Base-by-base conservation (phyloP, 2,888 invertebrate species). In the Caenorhabditis virilis region DNA sequence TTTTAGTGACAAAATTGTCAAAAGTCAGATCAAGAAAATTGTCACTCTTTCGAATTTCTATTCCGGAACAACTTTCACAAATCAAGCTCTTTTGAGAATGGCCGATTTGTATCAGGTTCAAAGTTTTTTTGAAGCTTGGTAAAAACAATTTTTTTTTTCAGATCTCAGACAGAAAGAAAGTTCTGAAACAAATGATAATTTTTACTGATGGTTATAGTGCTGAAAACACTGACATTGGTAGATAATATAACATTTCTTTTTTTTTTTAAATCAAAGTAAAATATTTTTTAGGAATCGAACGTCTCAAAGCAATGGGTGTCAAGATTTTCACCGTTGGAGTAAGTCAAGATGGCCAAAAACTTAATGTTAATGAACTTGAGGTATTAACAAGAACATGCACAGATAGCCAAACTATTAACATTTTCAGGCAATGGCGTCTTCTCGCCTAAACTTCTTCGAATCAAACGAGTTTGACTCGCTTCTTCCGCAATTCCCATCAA, bases 201-300 rank as follows among this genome's bases (percentile, higher is more conserved):
- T 71, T 71, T 38, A 68, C 71, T 2, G 71, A 71, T 45, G 71
- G 71, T 18, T 71, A 64, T 43, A 60, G 61, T 38, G 55, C 62
- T 1, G 71, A 71, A 25, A 60, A 63, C 35, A 67, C 71, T 4
- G 11, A 48, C n/a, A 50, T n/a, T n/a, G n/a, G n/a, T n/a, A n/a
- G n/a, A n/a, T n/a, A n/a, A n/a, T n/a, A n/a, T n/a, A n/a, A n/a
- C n/a, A n/a, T n/a, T n/a, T n/a, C n/a, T n/a, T n/a, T n/a, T n/a
- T n/a, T n/a, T n/a, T n/a, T n/a, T n/a, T n/a, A n/a, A n/a, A n/a
- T n/a, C n/a, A n/a, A n/a, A n/a, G n/a, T n/a, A n/a, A n/a, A n/a
- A n/a, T n/a, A n/a, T n/a, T n/a, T 57, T 43, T 16, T 23, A 64
- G 70, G 70, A 9, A 54, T 61, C 18, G 58, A 62, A 25, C 47